These are phyloP conservation scores for Archegozetes longisetosus DNA, from an alignment of 1,140 invertebrate genomes.

Conservation along the genomic window DNA sequence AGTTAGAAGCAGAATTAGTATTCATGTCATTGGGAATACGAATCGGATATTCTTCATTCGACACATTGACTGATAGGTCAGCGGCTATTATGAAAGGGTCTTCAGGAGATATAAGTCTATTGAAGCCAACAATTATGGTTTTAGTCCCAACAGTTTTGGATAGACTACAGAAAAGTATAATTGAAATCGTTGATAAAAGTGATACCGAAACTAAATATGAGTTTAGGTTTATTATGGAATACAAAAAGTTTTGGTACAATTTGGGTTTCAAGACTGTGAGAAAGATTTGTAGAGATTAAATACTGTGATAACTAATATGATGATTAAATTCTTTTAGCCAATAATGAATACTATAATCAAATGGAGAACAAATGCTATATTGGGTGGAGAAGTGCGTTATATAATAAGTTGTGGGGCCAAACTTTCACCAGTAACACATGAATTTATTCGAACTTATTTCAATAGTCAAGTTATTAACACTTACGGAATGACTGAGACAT, in stretches of 20 bases:
- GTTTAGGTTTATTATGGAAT: constrained; percentile 79
- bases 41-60: constrained; percentile 88
- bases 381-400: constrained; percentile 70
- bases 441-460: constrained; percentile 8
- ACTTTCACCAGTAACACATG: constrained; percentile 76
- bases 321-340: too few relatives aligned
- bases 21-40: constrained; percentile 52
- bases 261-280: constrained; percentile 31
- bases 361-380: constrained; percentile 49
- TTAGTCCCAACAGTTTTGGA: constrained; percentile 55
- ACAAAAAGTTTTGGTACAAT: constrained; percentile 55
- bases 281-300: too few relatives aligned
- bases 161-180: constrained; percentile 47
- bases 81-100: constrained; percentile 82
- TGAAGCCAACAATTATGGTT: constrained; percentile 83
- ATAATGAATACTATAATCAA: constrained; percentile 41
- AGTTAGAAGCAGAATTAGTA: constrained; percentile 45
- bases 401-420: constrained; percentile 86
- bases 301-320: too few relatives aligned
- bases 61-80: constrained; percentile 83
- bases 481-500: constrained; percentile 92
- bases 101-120: constrained; percentile 64
- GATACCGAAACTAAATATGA: constrained; percentile 54
- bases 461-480: constrained; percentile 42
- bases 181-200: constrained; percentile 40